phyloP scores from a whole-genome alignment of 2,113 vertebrate species.

The Boulengeromyrus knoepffleri region DNA sequence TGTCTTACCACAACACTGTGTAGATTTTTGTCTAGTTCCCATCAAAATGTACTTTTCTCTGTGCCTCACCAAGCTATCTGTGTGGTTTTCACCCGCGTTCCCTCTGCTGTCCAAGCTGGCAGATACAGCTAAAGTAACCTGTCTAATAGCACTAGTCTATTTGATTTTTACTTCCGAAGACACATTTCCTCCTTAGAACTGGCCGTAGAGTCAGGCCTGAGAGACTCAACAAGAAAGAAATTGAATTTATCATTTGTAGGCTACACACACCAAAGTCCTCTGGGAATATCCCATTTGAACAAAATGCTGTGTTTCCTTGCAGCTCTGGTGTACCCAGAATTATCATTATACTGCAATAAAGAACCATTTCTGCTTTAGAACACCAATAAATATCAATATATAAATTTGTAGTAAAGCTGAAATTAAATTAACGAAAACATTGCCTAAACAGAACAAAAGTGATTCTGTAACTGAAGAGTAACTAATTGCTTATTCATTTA shows the following conservation, averaged over 20 bases:
- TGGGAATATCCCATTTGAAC: conserved; percentile 26
- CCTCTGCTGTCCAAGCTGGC: not conserved
- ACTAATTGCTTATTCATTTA: not conserved
- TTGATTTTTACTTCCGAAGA: conserved; percentile 30
- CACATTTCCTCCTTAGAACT: conserved; percentile 26
- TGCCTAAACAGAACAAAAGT: not conserved
- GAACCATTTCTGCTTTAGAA: not conserved
- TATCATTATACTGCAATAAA: conserved; percentile 1
- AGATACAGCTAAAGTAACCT: conserved; percentile 15
- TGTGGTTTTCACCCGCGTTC: not conserved
- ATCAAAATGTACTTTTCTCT: not conserved
- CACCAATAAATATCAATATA: not conserved
- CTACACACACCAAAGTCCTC: conserved; percentile 19
- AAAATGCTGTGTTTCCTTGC: conserved; percentile 21
- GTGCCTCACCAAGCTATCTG: not conserved
- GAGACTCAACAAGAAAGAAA: conserved; percentile 26
- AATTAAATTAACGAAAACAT: not conserved
- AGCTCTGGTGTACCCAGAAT: not conserved
- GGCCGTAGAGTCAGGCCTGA: conserved; percentile 21
- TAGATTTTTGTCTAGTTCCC: not conserved
- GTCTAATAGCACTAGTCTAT: conserved; percentile 16
- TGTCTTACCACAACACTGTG: not conserved
- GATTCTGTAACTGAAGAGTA: not conserved
- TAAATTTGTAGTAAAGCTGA: not conserved
- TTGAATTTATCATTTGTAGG: conserved; percentile 32